Percentiles rank a stretch among this genome's conserved stretches.
Conservation (phyloP, 2,113 vertebrate species). For the Psilopogon haemacephalus region DNA sequence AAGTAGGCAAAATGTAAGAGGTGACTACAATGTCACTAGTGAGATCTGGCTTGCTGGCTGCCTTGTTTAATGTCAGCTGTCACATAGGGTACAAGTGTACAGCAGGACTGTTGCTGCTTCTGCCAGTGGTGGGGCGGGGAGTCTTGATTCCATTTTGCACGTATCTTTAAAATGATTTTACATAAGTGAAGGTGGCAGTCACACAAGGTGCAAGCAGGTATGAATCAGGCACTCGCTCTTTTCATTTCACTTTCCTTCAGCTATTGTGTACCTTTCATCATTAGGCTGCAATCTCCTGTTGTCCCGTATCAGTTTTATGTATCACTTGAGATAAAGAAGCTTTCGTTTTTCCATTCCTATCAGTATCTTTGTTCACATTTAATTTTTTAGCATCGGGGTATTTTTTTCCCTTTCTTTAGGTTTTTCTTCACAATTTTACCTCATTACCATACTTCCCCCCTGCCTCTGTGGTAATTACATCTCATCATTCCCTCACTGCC, state of each 20-base stretch:
- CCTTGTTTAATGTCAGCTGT: too few species aligned
- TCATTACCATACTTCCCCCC: not conserved
- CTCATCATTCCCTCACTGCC: rapidly evolving
- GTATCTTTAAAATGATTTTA: not conserved
- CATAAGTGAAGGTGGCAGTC: not conserved
- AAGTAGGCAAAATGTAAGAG: not conserved
- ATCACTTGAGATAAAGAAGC: not conserved
- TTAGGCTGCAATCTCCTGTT: not conserved
- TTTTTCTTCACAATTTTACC: not conserved
- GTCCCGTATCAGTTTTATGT: not conserved
- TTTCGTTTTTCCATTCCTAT: not conserved
- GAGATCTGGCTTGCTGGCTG: not conserved
- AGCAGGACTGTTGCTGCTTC: not conserved
- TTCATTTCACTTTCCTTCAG: conserved; percentile 6
- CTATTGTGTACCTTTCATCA: not conserved
- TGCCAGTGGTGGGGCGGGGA: not conserved
- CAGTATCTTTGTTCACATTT: not conserved
- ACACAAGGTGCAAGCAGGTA: not conserved
- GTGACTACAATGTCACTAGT: not conserved
- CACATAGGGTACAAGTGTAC: too few species aligned
- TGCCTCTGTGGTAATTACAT: not conserved
- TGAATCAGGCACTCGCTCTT: not conserved
- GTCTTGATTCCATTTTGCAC: not conserved
- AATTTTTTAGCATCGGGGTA: not conserved
- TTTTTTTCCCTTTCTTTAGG: not conserved